Percentiles rank a stretch among this genome's conserved stretches.
Conservation (phyloP, 2,797 vertebrate species). For the Etheostoma nigrum region DNA sequence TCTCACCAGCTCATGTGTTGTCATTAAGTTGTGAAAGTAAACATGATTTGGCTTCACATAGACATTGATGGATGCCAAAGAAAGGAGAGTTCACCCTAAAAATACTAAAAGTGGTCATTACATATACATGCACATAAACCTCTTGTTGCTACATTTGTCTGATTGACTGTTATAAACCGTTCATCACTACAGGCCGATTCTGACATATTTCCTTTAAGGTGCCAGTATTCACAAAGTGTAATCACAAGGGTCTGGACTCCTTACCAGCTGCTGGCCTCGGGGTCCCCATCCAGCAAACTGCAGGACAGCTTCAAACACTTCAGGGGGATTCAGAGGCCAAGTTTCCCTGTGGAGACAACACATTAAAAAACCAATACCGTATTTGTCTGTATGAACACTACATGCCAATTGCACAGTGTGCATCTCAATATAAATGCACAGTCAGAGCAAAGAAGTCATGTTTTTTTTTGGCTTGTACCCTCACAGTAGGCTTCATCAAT, state of each 20-base stretch:
- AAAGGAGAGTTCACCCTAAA: conserved; percentile 21
- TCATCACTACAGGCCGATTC: conserved; percentile 31
- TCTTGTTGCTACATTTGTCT: conserved; percentile 32
- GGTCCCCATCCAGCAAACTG: conserved; percentile 98
- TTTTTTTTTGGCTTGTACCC: conserved; percentile 26
- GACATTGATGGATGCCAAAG: conserved; percentile 50
- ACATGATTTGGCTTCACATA: conserved; percentile 28
- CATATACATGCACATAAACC: conserved; percentile 11
- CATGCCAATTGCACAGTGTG: background rate
- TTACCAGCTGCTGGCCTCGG: conserved; percentile 96
- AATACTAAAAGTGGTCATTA: conserved; percentile 27
- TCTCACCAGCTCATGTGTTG: conserved; percentile 40
- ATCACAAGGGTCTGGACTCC: conserved; percentile 55
- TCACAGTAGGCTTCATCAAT: conserved; percentile 66
- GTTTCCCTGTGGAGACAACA: conserved; percentile 86
- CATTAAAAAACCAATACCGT: conserved; percentile 7
- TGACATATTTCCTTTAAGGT: conserved; percentile 24
- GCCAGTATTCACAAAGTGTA: conserved; percentile 29
- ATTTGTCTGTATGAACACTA: background rate
- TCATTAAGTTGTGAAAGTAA: conserved; percentile 28
- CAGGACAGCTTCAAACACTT: conserved; percentile 91
- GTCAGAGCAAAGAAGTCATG: conserved; percentile 25
- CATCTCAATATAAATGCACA: conserved; percentile 34
- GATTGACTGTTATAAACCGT: conserved; percentile 20
- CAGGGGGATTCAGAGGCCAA: conserved; percentile 91